A percentile compares a stretch with the other conserved stretches of the same genome.
Conservation (phyloP, 1,140 invertebrate species). For the Nilaparvata lugens region DNA sequence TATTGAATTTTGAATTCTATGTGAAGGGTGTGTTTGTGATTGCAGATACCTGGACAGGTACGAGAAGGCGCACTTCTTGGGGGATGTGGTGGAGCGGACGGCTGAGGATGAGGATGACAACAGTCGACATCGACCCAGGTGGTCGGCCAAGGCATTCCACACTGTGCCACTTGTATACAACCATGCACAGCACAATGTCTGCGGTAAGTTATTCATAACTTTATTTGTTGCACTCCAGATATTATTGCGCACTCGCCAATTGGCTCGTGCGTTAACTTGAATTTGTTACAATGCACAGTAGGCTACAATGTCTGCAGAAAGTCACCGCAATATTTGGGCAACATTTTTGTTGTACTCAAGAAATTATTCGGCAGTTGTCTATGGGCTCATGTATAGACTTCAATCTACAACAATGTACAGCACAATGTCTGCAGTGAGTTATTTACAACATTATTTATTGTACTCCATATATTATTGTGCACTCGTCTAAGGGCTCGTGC, state of each 20-base stretch:
- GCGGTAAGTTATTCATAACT: slow-evolving; percentile 56
- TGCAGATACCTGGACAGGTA: slow-evolving; percentile 71
- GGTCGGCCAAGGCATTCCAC: slow-evolving; percentile 55
- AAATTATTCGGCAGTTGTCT: no score
- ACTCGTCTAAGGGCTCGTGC: no score
- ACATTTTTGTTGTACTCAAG: no score
- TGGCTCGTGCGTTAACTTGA: no score
- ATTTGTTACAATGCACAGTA: no score
- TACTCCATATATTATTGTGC: no score
- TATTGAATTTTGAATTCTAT: not conserved
- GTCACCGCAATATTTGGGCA: no score
- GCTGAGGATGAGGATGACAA: slow-evolving; percentile 68
- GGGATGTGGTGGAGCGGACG: slow-evolving; percentile 66
- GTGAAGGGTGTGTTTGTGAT: slow-evolving; percentile 21
- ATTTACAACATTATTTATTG: no score
- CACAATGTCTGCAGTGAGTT: slow-evolving; percentile 63
- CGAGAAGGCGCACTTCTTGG: slow-evolving; percentile 76
- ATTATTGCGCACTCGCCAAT: no score
- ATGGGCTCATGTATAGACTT: no score
- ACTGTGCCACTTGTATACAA: slow-evolving; percentile 73
- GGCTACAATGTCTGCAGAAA: no score
- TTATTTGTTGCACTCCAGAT: no score
- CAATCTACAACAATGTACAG: slow-evolving; percentile 78
- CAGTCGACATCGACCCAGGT: slow-evolving; percentile 50
- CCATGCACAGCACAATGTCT: slow-evolving; percentile 69